These are phyloP conservation scores for Parochlus steinenii DNA, from an alignment of 2,888 invertebrate species.

Conservation along the genomic window DNA sequence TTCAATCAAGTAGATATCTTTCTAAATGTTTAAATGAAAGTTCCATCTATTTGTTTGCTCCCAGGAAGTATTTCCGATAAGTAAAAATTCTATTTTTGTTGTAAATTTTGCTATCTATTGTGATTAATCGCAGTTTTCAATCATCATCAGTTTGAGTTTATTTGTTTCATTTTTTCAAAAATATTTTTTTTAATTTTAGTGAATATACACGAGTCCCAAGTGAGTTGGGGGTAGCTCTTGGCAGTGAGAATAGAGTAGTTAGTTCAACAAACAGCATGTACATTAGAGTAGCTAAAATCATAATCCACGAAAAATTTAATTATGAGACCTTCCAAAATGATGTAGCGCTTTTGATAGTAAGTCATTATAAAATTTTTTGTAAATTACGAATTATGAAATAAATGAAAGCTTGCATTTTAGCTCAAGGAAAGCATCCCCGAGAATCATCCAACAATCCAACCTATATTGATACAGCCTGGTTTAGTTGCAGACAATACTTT, in stretches of 20 bases:
- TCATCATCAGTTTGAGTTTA: no score
- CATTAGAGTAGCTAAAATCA: conserved; percentile 18
- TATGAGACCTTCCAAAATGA: conserved; percentile 21
- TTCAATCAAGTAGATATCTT: no score
- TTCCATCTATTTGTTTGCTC: no score
- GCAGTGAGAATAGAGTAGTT: conserved; percentile 23
- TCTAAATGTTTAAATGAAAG: no score
- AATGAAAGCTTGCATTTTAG: not conserved
- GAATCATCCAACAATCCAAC: conserved; percentile 21
- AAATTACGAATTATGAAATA: not conserved
- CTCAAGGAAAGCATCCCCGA: conserved; percentile 21
- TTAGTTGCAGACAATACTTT: conserved; percentile 16
- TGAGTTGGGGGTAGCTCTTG: conserved; percentile 24
- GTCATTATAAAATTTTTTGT: no score
- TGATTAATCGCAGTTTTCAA: no score
- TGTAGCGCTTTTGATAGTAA: conserved; percentile 21
- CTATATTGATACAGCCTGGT: conserved; percentile 19
- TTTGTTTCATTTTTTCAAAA: no score
- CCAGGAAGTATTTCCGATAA: no score
- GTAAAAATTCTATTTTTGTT: no score
- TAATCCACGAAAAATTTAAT: conserved; percentile 15
- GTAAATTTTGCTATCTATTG: no score
- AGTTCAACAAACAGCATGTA: conserved; percentile 19
- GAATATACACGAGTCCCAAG: not conserved
- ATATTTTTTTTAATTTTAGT: no score